Evolutionary conservation across 2,113 vertebrate genomes (phyloP).

Genomic region (Crotalus helleri): DNA sequence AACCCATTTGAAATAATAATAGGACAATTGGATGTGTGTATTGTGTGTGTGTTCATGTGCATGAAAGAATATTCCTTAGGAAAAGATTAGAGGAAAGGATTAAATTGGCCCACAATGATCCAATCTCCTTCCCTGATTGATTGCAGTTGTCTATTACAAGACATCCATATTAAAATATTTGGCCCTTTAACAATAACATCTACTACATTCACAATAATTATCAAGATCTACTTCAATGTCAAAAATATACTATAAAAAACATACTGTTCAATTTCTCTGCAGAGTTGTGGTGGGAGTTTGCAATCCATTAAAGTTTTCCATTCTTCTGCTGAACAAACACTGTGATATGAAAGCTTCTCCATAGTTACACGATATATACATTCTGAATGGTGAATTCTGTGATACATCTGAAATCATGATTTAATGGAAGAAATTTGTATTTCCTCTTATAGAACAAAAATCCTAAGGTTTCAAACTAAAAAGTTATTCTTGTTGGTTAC

Average conservation of each 20-base stretch:
- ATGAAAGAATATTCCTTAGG: background rate
- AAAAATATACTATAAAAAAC: slow-evolving; percentile 16
- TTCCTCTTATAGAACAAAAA: background rate
- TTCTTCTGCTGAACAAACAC: slow-evolving; percentile 94
- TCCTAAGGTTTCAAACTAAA: background rate
- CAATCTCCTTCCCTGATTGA: background rate
- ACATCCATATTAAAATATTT: background rate
- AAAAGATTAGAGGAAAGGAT: background rate
- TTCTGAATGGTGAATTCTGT: slow-evolving; percentile 96
- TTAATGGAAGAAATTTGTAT: background rate
- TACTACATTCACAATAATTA: background rate
- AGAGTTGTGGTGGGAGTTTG: slow-evolving; percentile 82
- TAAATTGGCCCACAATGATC: background rate
- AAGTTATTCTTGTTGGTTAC: background rate
- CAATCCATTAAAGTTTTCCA: slow-evolving; percentile 90
- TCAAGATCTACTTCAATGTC: background rate
- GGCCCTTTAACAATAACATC: background rate
- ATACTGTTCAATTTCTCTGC: slow-evolving; percentile 92
- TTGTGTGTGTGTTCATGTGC: background rate
- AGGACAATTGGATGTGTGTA: background rate
- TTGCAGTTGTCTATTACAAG: background rate
- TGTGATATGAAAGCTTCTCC: slow-evolving; percentile 98
- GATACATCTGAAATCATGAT: slow-evolving; percentile 85
- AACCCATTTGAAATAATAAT: background rate
- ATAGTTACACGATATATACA: slow-evolving; percentile 98